Percentiles rank a stretch among this genome's conserved stretches.
Evolutionary conservation across 2,888 invertebrate species (phyloP).

Genomic region (Nomada lathburiana): DNA sequence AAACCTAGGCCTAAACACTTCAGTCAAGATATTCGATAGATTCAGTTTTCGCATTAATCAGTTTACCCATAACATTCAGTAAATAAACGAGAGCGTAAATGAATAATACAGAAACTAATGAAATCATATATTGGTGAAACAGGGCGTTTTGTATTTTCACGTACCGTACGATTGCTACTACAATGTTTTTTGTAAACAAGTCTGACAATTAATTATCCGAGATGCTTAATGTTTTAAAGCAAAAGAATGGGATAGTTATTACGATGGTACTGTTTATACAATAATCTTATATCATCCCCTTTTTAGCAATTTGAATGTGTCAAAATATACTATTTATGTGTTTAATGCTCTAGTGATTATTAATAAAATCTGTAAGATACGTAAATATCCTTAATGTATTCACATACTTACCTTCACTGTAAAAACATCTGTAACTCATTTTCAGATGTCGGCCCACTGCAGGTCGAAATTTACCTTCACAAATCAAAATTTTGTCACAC

Average conservation of each 20-base stretch:
- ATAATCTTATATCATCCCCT: conserved; percentile 20
- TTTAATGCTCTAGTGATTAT: conserved; percentile 31
- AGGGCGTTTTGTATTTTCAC: conserved; percentile 32
- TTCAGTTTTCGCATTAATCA: conserved; percentile 28
- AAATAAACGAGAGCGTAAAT: conserved; percentile 7
- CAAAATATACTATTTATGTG: conserved; percentile 20
- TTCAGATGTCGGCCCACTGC: not conserved
- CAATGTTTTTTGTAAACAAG: conserved; percentile 14
- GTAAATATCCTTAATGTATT: not conserved
- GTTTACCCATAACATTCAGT: conserved; percentile 5
- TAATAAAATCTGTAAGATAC: conserved; percentile 37
- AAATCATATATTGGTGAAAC: conserved; percentile 1
- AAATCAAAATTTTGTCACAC: too few species aligned
- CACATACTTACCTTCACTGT: not conserved
- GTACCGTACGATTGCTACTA: conserved; percentile 13
- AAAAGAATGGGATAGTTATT: not conserved
- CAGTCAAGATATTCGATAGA: not conserved
- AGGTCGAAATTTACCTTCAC: too few species aligned
- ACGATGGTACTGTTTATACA: conserved; percentile 5
- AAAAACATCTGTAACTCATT: not conserved
- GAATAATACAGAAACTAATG: conserved; percentile 29
- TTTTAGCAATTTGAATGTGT: conserved; percentile 5
- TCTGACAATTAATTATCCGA: conserved; percentile 4
- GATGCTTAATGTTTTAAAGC: not conserved
- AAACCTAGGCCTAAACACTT: conserved; percentile 31